Conservation (phyloP, 2,113 vertebrate genomes). For the Hiodon tergisus region DNA sequence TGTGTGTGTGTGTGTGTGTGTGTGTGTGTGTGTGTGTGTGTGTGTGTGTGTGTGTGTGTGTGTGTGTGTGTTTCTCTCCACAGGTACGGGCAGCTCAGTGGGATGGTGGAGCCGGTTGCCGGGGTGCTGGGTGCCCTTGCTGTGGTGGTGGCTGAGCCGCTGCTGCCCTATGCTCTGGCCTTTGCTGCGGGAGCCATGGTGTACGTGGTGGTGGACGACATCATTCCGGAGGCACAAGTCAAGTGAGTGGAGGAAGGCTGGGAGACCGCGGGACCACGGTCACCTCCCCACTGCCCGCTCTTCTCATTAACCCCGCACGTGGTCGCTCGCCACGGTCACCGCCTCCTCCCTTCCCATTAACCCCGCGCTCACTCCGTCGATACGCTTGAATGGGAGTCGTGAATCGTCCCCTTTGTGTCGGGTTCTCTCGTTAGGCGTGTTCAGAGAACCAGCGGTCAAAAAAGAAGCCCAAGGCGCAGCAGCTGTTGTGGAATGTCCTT, state of each 20-base stretch:
- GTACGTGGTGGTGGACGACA: constrained; percentile 92
- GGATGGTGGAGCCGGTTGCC: constrained; percentile 89
- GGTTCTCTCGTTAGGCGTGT: no score
- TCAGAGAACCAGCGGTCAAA: no score
- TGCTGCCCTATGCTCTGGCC: constrained; percentile 85
- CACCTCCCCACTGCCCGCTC: background rate
- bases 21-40: background rate
- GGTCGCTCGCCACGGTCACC: no score
- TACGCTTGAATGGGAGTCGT: no score
- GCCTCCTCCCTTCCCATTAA: no score
- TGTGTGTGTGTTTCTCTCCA: constrained; percentile 5
- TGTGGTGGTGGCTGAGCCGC: constrained; percentile 76
- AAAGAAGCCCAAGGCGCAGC: background rate
- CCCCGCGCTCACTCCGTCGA: no score
- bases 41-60: constrained; percentile 1
- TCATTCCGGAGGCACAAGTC: constrained; percentile 91
- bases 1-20: background rate
- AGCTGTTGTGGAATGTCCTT: background rate
- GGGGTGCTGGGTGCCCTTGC: constrained; percentile 76
- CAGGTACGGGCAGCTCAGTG: constrained; percentile 94
- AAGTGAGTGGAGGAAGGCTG: constrained; percentile 59
- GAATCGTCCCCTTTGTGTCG: no score
- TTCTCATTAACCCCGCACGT: background rate
- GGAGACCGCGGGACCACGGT: background rate
- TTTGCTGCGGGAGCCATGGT: constrained; percentile 95